A percentile compares a stretch with the other conserved stretches of the same genome.
Conservation (phyloP, 2,888 invertebrate genomes). For the Agrotis clavis region DNA sequence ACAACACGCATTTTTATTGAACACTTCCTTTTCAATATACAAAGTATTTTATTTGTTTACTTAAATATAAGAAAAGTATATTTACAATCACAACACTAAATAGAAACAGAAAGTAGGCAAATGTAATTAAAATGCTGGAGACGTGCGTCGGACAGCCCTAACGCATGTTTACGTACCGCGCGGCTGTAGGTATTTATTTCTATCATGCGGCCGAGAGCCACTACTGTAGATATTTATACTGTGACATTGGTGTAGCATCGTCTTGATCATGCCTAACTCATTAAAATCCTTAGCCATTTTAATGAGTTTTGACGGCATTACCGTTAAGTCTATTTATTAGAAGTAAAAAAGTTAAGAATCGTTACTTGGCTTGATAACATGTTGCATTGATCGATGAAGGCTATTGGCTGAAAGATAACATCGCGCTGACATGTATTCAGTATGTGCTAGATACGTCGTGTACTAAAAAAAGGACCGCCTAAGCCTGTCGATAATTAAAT, state of each 20-base stretch:
- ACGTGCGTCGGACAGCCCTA: too few species aligned
- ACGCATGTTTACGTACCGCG: too few species aligned
- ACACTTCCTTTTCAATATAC: too few species aligned
- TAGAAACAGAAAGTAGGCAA: too few species aligned
- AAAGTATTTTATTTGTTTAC: too few species aligned
- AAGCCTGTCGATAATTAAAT: conserved; percentile 57
- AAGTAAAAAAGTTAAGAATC: conserved; percentile 30
- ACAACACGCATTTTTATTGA: too few species aligned
- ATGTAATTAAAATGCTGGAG: too few species aligned
- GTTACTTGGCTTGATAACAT: conserved; percentile 25
- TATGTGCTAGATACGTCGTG: conserved; percentile 10
- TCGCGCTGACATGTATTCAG: conserved; percentile 14
- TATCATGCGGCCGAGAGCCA: too few species aligned
- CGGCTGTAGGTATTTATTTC: too few species aligned
- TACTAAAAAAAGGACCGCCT: conserved; percentile 41
- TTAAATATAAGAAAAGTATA: too few species aligned
- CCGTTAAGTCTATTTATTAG: conserved; percentile 45
- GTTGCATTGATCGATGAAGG: conserved; percentile 24
- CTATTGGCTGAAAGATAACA: conserved; percentile 31
- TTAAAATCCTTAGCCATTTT: conserved; percentile 22
- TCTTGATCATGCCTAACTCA: conserved; percentile 2
- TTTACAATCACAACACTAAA: too few species aligned
- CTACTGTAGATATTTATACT: too few species aligned
- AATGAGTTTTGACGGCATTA: conserved; percentile 43
- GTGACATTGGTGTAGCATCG: not conserved